Evolutionary conservation across 2,888 invertebrate genomes (phyloP).

Genomic region (Campoplex nolae): DNA sequence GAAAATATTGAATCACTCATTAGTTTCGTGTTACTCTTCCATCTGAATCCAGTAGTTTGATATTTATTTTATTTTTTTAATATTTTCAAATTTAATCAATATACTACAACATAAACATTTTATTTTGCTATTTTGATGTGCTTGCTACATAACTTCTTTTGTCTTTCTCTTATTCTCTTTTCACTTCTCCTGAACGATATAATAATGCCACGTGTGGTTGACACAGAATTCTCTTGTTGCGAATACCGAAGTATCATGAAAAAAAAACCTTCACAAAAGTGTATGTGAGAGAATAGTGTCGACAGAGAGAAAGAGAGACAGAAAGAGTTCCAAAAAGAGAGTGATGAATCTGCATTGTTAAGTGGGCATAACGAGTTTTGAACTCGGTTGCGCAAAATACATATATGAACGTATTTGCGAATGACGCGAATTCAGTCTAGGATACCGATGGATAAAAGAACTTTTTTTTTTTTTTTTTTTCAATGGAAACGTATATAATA

Average conservation of each 20-base stretch:
- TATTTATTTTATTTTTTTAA: too few relatives aligned
- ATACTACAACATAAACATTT: too few relatives aligned
- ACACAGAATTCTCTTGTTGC: constrained; percentile 36
- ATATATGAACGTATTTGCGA: constrained; percentile 36
- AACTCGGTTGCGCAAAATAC: constrained; percentile 35
- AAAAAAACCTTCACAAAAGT: constrained; percentile 17
- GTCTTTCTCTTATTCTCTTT: constrained; percentile 18
- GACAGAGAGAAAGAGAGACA: constrained; percentile 5
- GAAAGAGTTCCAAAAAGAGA: not conserved
- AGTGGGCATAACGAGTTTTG: constrained; percentile 39
- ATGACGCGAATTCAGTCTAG: constrained; percentile 48
- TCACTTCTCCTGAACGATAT: not conserved
- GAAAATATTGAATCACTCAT: not conserved
- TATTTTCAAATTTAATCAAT: too few relatives aligned
- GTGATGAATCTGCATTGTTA: constrained; percentile 49
- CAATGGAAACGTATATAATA: constrained; percentile 40
- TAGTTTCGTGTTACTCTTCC: not conserved
- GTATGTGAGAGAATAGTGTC: constrained; percentile 15
- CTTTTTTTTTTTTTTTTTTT: constrained; percentile 9
- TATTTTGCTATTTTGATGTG: too few relatives aligned
- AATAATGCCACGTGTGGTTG: constrained; percentile 25
- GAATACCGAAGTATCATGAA: constrained; percentile 37
- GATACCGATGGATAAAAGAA: constrained; percentile 30
- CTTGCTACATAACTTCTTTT: not conserved
- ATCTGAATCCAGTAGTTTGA: too few relatives aligned